Evolutionary conservation across 2,797 vertebrate species (phyloP), one percentile per base, ranked within the genome.

Genomic region (Mus minutoides): DNA sequence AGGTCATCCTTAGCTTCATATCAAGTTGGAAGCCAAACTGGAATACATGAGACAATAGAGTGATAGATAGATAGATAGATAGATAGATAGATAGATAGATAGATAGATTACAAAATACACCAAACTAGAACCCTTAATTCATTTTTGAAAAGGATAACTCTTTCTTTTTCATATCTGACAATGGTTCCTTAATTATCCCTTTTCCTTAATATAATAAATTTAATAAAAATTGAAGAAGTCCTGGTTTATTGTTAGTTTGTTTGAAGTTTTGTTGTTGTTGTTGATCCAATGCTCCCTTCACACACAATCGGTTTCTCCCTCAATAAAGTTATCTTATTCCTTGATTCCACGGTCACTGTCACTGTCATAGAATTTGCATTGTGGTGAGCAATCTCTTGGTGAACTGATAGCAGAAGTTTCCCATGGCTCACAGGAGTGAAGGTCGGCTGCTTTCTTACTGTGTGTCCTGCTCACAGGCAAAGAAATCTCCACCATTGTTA

Each of bases 161-260:
- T 85, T 60, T 6, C 3, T 76, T 62, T 22, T 90, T 88, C 4
- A 11, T 64, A 71, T 92, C 31, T 69, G 12, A 4, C 83, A 78
- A 22, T 79, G 31, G 19, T 6, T 83, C 31, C 69, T 88, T 83
- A 79, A 62, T 56, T 60, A 79, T 62, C 24, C 7, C 40, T 60
- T 92, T 92, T 85, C 13, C n/a, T 62, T 90, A 29, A 43, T 31
- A 76, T 88, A 84, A 75, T 80, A 92, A 92, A 93, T 64, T 67
- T 82, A 77, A 85, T 56, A 77, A 6, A 54, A 88, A 85, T 77
- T 71, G 37, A 83, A 52, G 56, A 58, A 56, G 69, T 88, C 22
- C 75, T 87, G 60, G 21, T 71, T 92, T 5, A 34, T 62, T 31
- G 14, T 67, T 67, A 2, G 29, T 69, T 69, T 69, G 67, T 69